Conservation (phyloP, 2,888 invertebrate species). For the Microdon myrmicae region DNA sequence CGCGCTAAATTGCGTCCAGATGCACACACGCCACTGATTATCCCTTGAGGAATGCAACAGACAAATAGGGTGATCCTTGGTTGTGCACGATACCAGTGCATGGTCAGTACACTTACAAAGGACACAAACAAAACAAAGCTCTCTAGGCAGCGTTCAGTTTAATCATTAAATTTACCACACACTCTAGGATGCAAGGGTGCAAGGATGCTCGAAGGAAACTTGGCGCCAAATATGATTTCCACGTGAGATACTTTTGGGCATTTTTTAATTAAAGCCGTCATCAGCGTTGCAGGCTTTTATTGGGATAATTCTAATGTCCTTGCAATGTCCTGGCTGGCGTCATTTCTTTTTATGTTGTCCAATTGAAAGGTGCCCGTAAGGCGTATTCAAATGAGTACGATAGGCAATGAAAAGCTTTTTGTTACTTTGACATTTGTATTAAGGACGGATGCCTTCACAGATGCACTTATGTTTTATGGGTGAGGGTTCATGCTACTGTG, state of each 20-base stretch:
- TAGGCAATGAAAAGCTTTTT: conserved; percentile 33
- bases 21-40: conserved; percentile 51
- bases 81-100: conserved; percentile 34
- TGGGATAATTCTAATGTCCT: conserved; percentile 17
- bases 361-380: conserved; percentile 30
- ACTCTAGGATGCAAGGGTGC: conserved; percentile 10
- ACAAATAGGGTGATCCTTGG: conserved; percentile 28
- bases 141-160: conserved; percentile 38
- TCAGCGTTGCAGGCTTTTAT: conserved; percentile 21
- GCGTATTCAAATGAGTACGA: conserved; percentile 20
- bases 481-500: no score
- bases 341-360: conserved; percentile 28
- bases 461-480: no score
- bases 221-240: conserved; percentile 52
- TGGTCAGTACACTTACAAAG: no score
- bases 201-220: conserved; percentile 33
- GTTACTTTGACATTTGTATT: conserved; percentile 29
- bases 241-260: conserved; percentile 49
- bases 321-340: conserved; percentile 30
- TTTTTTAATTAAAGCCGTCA: conserved; percentile 46
- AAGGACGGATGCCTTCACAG: neutral
- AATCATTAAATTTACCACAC: conserved; percentile 40
- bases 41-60: conserved; percentile 51
- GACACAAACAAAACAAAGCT: conserved; percentile 41
- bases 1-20: conserved; percentile 51